Conservation (phyloP, 1,140 invertebrate species). For the Idris sp. region DNA sequence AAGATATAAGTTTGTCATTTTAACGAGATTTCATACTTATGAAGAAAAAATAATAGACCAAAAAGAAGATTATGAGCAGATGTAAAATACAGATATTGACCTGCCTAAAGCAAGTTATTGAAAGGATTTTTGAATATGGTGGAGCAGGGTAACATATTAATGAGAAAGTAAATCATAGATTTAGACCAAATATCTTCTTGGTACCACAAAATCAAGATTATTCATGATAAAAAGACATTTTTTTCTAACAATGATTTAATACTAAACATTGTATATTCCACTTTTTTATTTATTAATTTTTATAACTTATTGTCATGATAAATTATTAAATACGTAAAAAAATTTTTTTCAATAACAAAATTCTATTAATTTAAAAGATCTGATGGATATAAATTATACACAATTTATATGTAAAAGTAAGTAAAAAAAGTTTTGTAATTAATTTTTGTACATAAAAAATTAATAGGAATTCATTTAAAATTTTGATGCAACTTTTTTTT, state of each 20-base stretch:
- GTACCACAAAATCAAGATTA: constrained; percentile 13
- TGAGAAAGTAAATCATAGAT: constrained; percentile 25
- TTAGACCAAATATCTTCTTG: constrained; percentile 12
- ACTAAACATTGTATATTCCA: background rate
- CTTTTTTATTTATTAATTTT: too few relatives aligned
- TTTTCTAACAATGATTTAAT: constrained; percentile 1
- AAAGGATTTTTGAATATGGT: constrained; percentile 37
- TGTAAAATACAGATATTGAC: constrained; percentile 41
- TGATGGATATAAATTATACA: too few relatives aligned
- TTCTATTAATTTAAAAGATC: too few relatives aligned
- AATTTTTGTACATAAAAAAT: too few relatives aligned
- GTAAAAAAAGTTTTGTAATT: too few relatives aligned
- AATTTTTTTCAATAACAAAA: too few relatives aligned
- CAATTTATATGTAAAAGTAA: too few relatives aligned
- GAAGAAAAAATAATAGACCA: constrained; percentile 22
- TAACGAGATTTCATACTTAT: constrained; percentile 34
- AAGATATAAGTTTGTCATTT: constrained; percentile 32
- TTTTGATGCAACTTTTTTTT: too few relatives aligned
- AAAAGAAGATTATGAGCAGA: constrained; percentile 31
- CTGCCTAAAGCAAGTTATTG: constrained; percentile 44
- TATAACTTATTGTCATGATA: too few relatives aligned
- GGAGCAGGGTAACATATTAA: constrained; percentile 27
- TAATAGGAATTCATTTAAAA: too few relatives aligned
- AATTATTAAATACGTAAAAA: too few relatives aligned
- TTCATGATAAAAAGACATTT: constrained; percentile 2